Evolutionary conservation across 2,888 invertebrate species (phyloP).

Genomic region (Schizaphis graminum): DNA sequence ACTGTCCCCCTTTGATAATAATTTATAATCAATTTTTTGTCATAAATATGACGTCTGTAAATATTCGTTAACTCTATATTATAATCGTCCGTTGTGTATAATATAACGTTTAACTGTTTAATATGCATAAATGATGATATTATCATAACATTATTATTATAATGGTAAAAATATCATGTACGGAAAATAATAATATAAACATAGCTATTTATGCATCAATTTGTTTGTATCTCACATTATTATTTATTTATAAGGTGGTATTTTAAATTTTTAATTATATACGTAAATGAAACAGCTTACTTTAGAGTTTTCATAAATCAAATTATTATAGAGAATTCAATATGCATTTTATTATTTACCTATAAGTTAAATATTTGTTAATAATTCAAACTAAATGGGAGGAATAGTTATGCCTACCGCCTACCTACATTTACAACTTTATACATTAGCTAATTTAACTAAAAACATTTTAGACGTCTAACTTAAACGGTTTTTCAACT

Average conservation of each 20-base stretch:
- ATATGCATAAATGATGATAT: too few relatives aligned
- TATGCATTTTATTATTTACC: not conserved
- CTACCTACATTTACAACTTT: not conserved
- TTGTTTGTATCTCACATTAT: not conserved
- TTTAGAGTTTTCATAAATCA: not conserved
- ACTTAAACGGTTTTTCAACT: not conserved
- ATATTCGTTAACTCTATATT: not conserved
- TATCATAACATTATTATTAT: too few relatives aligned
- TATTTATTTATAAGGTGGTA: not conserved
- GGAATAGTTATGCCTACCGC: not conserved
- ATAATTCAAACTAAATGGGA: not conserved
- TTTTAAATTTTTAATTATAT: not conserved
- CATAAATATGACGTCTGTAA: not conserved
- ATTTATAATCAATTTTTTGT: not conserved
- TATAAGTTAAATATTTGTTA: not conserved
- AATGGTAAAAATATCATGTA: too few relatives aligned
- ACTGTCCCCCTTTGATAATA: not conserved
- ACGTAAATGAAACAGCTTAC: not conserved
- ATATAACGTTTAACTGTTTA: not conserved
- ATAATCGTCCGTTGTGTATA: not conserved
- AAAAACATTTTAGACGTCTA: not conserved
- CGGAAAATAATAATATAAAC: not conserved
- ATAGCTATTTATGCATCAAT: not conserved
- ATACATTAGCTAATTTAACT: not conserved
- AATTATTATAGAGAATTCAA: not conserved